Evolutionary conservation across 2,797 vertebrate genomes (phyloP).

Genomic region (Betta splendens): DNA sequence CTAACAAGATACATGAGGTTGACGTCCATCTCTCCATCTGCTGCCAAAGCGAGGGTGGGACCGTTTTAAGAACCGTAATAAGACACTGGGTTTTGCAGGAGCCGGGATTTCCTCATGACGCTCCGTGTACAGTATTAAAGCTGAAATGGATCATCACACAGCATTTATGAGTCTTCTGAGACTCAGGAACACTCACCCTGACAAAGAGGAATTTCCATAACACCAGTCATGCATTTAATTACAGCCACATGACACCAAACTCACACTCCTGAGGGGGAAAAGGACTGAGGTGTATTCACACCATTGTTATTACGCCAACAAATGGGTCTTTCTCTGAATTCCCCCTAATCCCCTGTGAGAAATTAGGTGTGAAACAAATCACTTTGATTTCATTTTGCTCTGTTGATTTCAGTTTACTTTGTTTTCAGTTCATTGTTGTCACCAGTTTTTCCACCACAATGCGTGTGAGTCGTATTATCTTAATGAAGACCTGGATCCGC

Average conservation of each 20-base stretch:
- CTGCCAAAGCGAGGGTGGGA: too few species aligned
- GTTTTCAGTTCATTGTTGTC: slow-evolving; percentile 33
- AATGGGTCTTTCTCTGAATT: slow-evolving; percentile 25
- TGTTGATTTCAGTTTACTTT: slow-evolving; percentile 37
- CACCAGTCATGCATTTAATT: slow-evolving; percentile 44
- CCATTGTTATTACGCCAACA: slow-evolving; percentile 26
- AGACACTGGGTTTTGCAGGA: too few species aligned
- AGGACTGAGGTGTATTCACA: slow-evolving; percentile 18
- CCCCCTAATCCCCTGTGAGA: slow-evolving; percentile 40
- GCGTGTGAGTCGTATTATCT: slow-evolving; percentile 1
- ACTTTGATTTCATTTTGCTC: slow-evolving; percentile 50
- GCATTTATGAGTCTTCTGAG: too few species aligned
- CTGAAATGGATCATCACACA: too few species aligned
- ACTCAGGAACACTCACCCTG: too few species aligned
- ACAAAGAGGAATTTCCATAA: too few species aligned
- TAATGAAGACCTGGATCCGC: slow-evolving; percentile 5
- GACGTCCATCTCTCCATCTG: too few species aligned
- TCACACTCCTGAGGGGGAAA: background rate
- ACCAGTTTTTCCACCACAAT: background rate
- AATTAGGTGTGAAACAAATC: slow-evolving; percentile 32
- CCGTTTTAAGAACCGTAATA: too few species aligned
- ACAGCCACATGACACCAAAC: slow-evolving; percentile 43
- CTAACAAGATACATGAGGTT: too few species aligned
- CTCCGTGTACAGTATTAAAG: too few species aligned
- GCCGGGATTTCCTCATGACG: too few species aligned